Evolutionary conservation across 2,797 vertebrate genomes (phyloP).

Genomic region (Siniperca obscura): DNA sequence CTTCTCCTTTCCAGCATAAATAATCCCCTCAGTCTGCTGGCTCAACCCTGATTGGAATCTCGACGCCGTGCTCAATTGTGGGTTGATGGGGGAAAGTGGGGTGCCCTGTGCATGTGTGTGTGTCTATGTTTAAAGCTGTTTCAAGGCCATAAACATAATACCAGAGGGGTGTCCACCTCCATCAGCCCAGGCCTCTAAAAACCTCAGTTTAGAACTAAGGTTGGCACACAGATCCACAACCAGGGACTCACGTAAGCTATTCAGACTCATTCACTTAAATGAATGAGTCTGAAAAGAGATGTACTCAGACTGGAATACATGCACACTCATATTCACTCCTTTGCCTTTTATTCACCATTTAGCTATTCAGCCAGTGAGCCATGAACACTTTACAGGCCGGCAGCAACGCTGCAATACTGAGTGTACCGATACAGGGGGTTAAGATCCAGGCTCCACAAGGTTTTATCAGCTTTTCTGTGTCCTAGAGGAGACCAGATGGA

Average conservation of each 20-base stretch:
- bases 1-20: slow-evolving; percentile 81
- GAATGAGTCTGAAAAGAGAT: slow-evolving; percentile 38
- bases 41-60: slow-evolving; percentile 84
- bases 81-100: slow-evolving; percentile 72
- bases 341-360: slow-evolving; percentile 29
- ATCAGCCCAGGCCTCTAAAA: slow-evolving; percentile 50
- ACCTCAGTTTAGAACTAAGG: slow-evolving; percentile 36
- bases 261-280: slow-evolving; percentile 42
- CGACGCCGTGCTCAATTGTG: slow-evolving; percentile 84
- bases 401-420: slow-evolving; percentile 15
- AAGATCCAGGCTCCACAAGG: slow-evolving; percentile 60
- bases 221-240: slow-evolving; percentile 46
- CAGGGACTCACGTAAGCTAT: slow-evolving; percentile 21
- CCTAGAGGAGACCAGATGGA: slow-evolving; percentile 52
- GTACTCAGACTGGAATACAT: slow-evolving; percentile 16
- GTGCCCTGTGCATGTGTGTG: slow-evolving; percentile 63
- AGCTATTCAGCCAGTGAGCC: slow-evolving; percentile 24
- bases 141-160: slow-evolving; percentile 77
- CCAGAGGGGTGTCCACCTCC: slow-evolving; percentile 68
- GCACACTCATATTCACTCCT: slow-evolving; percentile 17
- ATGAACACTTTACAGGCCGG: slow-evolving; percentile 21
- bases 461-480: slow-evolving; percentile 68
- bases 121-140: slow-evolving; percentile 59
- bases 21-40: slow-evolving; percentile 84
- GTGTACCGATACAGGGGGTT: slow-evolving; percentile 40